A percentile compares a stretch with the other conserved stretches of the same genome.
phyloP scores from a whole-genome alignment of 2,888 invertebrate species.

The Hypena proboscidalis region DNA sequence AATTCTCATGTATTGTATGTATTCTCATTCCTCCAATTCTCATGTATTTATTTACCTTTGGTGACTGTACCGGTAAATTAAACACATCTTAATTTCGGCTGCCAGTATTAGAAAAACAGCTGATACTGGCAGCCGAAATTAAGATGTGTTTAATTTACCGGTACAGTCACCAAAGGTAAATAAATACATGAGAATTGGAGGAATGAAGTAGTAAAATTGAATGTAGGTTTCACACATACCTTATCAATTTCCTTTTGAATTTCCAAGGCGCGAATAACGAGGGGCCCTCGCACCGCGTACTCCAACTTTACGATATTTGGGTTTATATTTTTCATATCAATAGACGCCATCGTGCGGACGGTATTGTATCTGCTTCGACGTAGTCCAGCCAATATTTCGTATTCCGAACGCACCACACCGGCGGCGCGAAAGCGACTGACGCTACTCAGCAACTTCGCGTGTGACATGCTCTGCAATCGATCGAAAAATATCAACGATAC shows the following conservation, averaged over 20 bases:
- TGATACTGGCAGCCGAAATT: no score
- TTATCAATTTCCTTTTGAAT: slow-evolving; percentile 95
- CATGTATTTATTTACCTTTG: no score
- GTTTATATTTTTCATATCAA: slow-evolving; percentile 91
- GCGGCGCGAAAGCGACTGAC: slow-evolving; percentile 63
- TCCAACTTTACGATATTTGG: slow-evolving; percentile 96
- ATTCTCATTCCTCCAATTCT: no score
- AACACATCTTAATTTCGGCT: no score
- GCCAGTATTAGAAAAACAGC: no score
- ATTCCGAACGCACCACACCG: slow-evolving; percentile 45
- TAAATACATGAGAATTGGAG: no score
- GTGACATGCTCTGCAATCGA: slow-evolving; percentile 70
- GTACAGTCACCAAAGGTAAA: no score
- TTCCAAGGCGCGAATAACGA: slow-evolving; percentile 96
- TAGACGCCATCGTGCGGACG: slow-evolving; percentile 57
- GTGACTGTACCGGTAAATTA: no score
- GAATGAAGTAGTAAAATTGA: slow-evolving; percentile 4
- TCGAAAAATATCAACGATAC: slow-evolving; percentile 42
- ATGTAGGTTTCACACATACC: slow-evolving; percentile 82
- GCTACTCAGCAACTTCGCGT: slow-evolving; percentile 67
- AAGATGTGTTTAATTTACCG: no score
- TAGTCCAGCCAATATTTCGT: slow-evolving; percentile 15
- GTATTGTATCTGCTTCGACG: slow-evolving; percentile 6
- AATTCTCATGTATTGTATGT: no score
- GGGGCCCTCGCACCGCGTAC: slow-evolving; percentile 99